Evolutionary conservation across 2,888 invertebrate genomes (phyloP), one percentile per base, ranked within the genome.

Genomic region (Coenonympha glycerion): DNA sequence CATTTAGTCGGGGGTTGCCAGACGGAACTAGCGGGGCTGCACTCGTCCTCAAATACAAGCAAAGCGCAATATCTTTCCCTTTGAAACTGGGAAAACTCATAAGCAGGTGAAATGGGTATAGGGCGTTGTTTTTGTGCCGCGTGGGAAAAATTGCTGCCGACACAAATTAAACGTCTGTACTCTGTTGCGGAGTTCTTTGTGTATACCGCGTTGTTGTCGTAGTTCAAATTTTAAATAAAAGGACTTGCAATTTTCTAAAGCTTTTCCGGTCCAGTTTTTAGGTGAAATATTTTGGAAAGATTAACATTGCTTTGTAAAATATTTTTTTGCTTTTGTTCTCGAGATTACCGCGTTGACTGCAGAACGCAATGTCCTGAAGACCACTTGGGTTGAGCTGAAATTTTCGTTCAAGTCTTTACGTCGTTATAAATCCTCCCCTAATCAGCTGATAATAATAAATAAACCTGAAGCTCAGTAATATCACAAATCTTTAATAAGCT

Each of bases 21-120:
- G 80, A 84, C 82, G 84, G 83, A 83, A 83, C 83, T 77, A 68
- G 73, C 69, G 78, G 78, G 82, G 81, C 82, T 83, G 81, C 79
- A 73, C 77, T 80, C 80, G 76, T 76, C 69, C 71, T 79, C 81
- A 81, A 83, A 80, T 79, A 73, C 70, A 68, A 69, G 66, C 68
- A 63, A 40, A 64, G 73, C 70, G 82, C 73, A 80, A 84, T 80
- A 79, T 78, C 72, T 73, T 69, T 15, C 71, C 75, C 79, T 85
- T 85, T 84, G 81, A 81, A 74, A 78, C 73, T 70, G 69, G 71
- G 71, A 62, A 70, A 79, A 77, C 77, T 78, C 80, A 81, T 81
- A 79, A 81, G 72, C 72, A 76, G 71, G 74, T 75, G 73, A 68
- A 70, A 69, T 70, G 68, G 74, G 71, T 72, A 77, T 73, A 76